Evolutionary conservation across 2,113 vertebrate genomes (phyloP).

Genomic region (Acrocephalus arundinaceus): DNA sequence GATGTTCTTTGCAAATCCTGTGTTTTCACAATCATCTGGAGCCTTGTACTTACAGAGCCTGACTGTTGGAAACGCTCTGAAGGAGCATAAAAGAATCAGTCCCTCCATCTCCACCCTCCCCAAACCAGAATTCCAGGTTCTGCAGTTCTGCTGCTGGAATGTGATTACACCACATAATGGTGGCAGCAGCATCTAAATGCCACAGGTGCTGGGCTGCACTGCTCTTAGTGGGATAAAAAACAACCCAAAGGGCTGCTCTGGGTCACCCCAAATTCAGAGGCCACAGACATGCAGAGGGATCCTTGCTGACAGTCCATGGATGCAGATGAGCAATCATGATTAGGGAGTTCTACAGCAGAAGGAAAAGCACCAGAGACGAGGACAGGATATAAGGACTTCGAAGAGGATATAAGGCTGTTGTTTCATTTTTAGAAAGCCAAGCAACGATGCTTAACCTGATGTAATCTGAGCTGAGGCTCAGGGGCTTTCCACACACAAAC

Average conservation of each 20-base stretch:
- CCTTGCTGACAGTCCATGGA: neutral
- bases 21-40: neutral
- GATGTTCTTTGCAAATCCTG: neutral
- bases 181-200: neutral
- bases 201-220: neutral
- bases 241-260: neutral
- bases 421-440: neutral
- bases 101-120: neutral
- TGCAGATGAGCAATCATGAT: rapidly evolving
- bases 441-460: rapidly evolving
- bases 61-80: neutral
- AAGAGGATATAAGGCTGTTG: neutral
- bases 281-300: neutral
- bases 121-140: constrained; percentile 60
- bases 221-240: neutral
- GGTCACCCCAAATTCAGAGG: neutral
- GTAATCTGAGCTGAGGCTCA: neutral
- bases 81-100: neutral
- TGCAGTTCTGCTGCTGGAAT: neutral
- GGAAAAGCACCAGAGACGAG: neutral
- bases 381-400: neutral
- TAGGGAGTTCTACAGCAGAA: neutral
- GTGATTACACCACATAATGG: neutral
- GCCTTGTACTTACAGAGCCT: neutral
- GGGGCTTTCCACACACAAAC: neutral